Conservation (phyloP, 2,797 vertebrate genomes). For the Clarias fuscus region DNA sequence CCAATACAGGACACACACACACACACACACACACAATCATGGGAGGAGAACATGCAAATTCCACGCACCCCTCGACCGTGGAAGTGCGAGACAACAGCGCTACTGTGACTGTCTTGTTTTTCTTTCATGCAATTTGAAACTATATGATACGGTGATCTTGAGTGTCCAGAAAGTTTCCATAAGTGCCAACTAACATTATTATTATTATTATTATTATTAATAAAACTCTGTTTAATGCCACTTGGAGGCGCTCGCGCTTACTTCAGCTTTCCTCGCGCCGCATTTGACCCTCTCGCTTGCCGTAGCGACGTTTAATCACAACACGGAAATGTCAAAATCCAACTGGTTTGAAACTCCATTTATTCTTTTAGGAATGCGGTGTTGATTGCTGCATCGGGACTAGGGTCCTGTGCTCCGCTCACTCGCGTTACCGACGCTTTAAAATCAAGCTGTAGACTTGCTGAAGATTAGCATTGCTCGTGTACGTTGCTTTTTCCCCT, state of each 20-base stretch:
- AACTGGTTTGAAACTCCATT: not conserved
- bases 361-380: not conserved
- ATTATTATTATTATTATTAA: no score
- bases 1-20: no score
- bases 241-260: not conserved
- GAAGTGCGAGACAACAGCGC: no score
- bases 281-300: constrained; percentile 9
- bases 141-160: no score
- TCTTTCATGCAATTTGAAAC: no score
- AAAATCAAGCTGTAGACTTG: not conserved
- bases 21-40: no score
- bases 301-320: constrained; percentile 30
- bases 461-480: not conserved
- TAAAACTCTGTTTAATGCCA: not conserved
- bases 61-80: no score
- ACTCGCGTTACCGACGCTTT: not conserved
- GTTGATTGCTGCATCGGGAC: not conserved
- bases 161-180: no score
- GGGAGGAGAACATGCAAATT: no score
- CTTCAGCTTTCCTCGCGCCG: not conserved
- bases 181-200: no score
- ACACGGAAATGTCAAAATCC: constrained; percentile 51
- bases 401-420: not conserved
- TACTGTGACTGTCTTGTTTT: no score
- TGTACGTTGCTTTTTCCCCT: not conserved